These are phyloP conservation scores for Gopherus evgoodei DNA, from an alignment of 2,113 vertebrate genomes.

Conservation along the genomic window DNA sequence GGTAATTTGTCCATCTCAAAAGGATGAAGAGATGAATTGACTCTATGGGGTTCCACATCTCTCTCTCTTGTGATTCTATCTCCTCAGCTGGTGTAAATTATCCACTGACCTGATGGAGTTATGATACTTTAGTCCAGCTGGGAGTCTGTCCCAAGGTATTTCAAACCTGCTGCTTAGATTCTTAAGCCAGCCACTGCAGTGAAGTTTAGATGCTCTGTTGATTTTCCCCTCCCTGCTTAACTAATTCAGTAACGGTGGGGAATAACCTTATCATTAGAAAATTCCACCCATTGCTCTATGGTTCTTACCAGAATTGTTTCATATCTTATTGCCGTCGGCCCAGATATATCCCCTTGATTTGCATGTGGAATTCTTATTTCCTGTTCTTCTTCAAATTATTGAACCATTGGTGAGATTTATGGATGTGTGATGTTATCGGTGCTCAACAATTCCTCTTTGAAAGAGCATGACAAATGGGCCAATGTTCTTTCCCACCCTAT, in stretches of 20 bases:
- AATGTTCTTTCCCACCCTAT: neutral
- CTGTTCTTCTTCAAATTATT: neutral
- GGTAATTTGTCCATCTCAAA: neutral
- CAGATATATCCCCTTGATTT: constrained; percentile 58
- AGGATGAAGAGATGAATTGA: neutral
- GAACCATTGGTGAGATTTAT: constrained; percentile 1
- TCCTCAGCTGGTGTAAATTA: neutral
- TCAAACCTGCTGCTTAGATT: neutral
- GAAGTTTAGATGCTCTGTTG: neutral
- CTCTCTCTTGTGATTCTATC: neutral
- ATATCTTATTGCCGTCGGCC: neutral
- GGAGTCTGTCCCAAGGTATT: neutral
- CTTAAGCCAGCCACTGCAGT: neutral
- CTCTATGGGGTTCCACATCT: neutral
- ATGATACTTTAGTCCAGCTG: neutral
- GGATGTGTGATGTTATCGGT: neutral
- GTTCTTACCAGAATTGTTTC: neutral
- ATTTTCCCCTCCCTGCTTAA: neutral
- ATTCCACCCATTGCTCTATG: neutral
- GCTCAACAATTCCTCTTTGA: neutral
- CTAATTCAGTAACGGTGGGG: neutral
- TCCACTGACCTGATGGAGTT: neutral
- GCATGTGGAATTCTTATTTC: constrained; percentile 40
- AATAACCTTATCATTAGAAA: neutral
- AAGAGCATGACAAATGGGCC: neutral